These are phyloP conservation scores for Apodemia zela DNA, from an alignment of 2,888 invertebrate genomes.

Conservation along the genomic window DNA sequence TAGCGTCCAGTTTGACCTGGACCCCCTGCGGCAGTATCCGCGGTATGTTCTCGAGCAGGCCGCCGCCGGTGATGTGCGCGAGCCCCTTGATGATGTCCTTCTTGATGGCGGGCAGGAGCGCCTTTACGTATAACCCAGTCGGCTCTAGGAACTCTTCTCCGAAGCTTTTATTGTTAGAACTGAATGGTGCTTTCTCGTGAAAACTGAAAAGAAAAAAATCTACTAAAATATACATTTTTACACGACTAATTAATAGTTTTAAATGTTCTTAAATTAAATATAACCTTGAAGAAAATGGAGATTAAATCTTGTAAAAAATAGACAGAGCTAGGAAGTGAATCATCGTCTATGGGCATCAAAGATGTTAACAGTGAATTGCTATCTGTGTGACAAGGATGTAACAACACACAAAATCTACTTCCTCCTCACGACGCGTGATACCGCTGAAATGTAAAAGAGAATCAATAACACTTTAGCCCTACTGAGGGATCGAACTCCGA, in stretches of 20 bases:
- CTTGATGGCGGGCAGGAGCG: slow-evolving; percentile 86
- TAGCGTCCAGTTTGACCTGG: slow-evolving; percentile 85
- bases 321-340: too few relatives aligned
- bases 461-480: too few relatives aligned
- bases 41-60: slow-evolving; percentile 92
- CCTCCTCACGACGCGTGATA: too few relatives aligned
- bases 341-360: too few relatives aligned
- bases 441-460: too few relatives aligned
- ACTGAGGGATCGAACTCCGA: too few relatives aligned
- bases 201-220: slow-evolving; percentile 40
- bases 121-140: slow-evolving; percentile 92
- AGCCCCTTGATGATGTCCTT: slow-evolving; percentile 89
- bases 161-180: slow-evolving; percentile 52
- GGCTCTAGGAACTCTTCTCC: slow-evolving; percentile 92
- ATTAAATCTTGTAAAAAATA: too few relatives aligned
- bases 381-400: too few relatives aligned
- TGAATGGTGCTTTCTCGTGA: slow-evolving; percentile 65
- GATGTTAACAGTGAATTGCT: too few relatives aligned
- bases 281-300: too few relatives aligned
- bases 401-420: too few relatives aligned
- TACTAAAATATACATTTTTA: not conserved
- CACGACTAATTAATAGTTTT: not conserved
- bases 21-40: slow-evolving; percentile 87
- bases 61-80: slow-evolving; percentile 97
- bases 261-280: not conserved